Percentiles rank a stretch among this genome's conserved stretches.
Evolutionary conservation across 2,113 vertebrate genomes (phyloP).

Genomic region (Zingel zingel): DNA sequence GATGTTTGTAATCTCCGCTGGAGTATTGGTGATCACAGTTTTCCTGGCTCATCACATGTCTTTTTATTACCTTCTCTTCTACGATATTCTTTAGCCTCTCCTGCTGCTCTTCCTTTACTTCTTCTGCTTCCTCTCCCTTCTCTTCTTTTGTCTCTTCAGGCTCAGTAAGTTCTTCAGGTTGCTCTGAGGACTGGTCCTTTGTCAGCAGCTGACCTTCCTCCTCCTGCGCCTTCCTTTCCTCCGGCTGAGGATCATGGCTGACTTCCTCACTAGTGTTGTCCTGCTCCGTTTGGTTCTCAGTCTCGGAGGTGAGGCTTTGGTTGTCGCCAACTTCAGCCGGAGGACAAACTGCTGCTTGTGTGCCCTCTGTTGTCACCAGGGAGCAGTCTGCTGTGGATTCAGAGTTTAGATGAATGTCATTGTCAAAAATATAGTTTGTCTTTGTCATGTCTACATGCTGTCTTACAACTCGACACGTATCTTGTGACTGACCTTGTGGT

Average conservation of each 20-base stretch:
- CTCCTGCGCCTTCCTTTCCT: slow-evolving; percentile 74
- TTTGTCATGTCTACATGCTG: neutral
- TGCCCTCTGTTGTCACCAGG: slow-evolving; percentile 37
- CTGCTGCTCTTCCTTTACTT: slow-evolving; percentile 30
- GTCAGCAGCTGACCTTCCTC: slow-evolving; percentile 75
- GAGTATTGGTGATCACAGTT: slow-evolving; percentile 87
- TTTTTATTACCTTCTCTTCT: slow-evolving; percentile 66
- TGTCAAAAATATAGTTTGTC: neutral
- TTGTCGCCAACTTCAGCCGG: slow-evolving; percentile 21
- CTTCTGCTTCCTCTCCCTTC: slow-evolving; percentile 59
- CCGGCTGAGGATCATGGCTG: slow-evolving; percentile 38
- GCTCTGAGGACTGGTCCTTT: slow-evolving; percentile 55
- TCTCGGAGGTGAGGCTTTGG: slow-evolving; percentile 28
- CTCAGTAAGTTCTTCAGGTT: slow-evolving; percentile 40
- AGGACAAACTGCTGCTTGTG: slow-evolving; percentile 37
- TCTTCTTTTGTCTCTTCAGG: slow-evolving; percentile 50
- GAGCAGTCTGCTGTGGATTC: slow-evolving; percentile 44
- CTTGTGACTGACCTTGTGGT: neutral
- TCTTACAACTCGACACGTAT: neutral
- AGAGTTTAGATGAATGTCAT: slow-evolving; percentile 5
- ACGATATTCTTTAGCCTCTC: slow-evolving; percentile 52
- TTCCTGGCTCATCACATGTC: slow-evolving; percentile 73
- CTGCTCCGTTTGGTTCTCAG: slow-evolving; percentile 47
- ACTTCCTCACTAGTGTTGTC: slow-evolving; percentile 58
- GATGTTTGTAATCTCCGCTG: slow-evolving; percentile 81